Evolutionary conservation across 2,888 invertebrate species (phyloP).

Genomic region (Leucophenga maculata): DNA sequence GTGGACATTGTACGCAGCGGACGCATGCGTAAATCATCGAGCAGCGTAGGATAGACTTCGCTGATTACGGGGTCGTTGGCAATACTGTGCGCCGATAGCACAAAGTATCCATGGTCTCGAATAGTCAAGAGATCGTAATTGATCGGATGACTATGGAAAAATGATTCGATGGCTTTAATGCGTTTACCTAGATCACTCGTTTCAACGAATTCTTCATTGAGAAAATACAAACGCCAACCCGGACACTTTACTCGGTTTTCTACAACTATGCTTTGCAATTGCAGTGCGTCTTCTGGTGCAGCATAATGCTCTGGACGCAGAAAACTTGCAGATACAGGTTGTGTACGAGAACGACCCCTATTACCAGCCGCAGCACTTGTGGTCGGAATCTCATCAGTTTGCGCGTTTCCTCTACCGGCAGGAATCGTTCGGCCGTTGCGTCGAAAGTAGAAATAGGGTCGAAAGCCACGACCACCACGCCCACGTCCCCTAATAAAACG

Average conservation of each 20-base stretch:
- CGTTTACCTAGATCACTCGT: constrained; percentile 73
- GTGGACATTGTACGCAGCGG: constrained; percentile 81
- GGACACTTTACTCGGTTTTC: constrained; percentile 73
- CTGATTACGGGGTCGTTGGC: constrained; percentile 75
- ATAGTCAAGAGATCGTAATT: constrained; percentile 54
- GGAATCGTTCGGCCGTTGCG: constrained; percentile 65
- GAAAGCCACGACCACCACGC: constrained; percentile 55
- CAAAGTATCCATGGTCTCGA: constrained; percentile 51
- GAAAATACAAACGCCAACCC: constrained; percentile 86
- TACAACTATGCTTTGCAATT: constrained; percentile 53
- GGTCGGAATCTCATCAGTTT: background rate
- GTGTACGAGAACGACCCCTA: background rate
- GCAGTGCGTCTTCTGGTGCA: constrained; percentile 52
- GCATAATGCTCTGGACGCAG: constrained; percentile 59
- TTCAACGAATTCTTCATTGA: constrained; percentile 75
- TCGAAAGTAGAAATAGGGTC: constrained; percentile 66
- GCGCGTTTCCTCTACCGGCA: constrained; percentile 44
- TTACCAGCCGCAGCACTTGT: background rate
- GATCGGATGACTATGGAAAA: constrained; percentile 68
- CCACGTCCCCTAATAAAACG: constrained; percentile 60
- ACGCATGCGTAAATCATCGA: constrained; percentile 78
- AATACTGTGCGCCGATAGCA: constrained; percentile 76
- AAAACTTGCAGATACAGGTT: constrained; percentile 48
- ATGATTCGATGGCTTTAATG: constrained; percentile 75
- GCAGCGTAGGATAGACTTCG: constrained; percentile 78